Conservation (phyloP, 2,113 vertebrate species). For the Proteles cristata region DNA sequence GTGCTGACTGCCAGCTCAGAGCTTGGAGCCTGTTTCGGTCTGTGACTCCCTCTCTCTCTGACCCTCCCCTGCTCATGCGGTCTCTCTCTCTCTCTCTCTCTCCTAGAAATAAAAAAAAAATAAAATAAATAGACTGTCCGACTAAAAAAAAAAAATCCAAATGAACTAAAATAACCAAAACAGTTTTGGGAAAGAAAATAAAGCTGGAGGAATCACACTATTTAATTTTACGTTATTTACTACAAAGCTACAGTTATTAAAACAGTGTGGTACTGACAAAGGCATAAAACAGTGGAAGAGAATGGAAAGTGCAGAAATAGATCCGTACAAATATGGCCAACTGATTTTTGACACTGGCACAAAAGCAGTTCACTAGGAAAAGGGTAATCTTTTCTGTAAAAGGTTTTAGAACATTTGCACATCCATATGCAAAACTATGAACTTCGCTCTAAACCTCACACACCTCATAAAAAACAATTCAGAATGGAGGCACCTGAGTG, state of each 20-base stretch:
- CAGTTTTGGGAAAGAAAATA: not conserved
- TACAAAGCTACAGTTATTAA: not conserved
- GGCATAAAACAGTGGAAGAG: not conserved
- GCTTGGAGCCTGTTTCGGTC: too few species aligned
- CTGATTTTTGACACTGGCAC: not conserved
- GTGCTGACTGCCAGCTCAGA: too few species aligned
- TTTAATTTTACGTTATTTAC: not conserved
- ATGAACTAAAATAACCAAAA: not conserved
- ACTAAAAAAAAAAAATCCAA: not conserved
- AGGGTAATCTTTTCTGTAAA: not conserved
- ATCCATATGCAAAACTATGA: not conserved
- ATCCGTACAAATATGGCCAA: not conserved
- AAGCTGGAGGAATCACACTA: not conserved
- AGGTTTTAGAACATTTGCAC: not conserved
- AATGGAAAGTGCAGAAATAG: not conserved
- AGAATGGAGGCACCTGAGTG: not conserved
- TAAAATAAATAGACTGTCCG: too few species aligned
- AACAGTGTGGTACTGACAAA: not conserved
- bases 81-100: too few species aligned
- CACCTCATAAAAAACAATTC: not conserved
- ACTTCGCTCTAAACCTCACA: not conserved
- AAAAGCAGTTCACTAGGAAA: not conserved
- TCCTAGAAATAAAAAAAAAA: too few species aligned
- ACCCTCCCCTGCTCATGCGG: too few species aligned
- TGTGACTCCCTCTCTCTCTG: too few species aligned